Base-by-base conservation (phyloP, 2,888 invertebrate species). In the Leptopilina syphax region DNA sequence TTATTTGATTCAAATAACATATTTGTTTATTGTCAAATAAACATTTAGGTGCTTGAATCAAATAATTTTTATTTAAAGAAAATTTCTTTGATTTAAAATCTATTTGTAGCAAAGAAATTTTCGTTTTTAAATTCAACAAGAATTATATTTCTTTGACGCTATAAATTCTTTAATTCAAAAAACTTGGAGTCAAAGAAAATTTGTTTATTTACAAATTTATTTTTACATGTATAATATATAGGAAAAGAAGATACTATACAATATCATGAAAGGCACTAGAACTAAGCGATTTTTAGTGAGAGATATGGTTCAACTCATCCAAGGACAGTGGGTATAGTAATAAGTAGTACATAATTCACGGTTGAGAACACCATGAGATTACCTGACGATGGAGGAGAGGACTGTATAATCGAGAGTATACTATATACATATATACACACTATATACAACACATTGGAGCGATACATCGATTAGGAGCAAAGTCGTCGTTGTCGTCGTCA, bases 291-390 rank as follows among this genome's bases (percentile, higher is more conserved):
- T 76, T 65, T 60, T 76, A 73, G 57, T 44, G 77, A 80, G 80
- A 84, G 85, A 85, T 82, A 82, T 76, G 80, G 83, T 80, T 82
- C 84, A 81, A 80, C 82, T 84, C 82, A 81, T 85, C 81, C 81
- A 77, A 79, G 83, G 82, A 66, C 82, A 80, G 79, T 60, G 60
- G 18, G 60, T 60, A 60, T 60, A 60, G 60, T 60, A 9, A 57
- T 83, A 87, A 87, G 87, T 87, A 87, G 87, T 85, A 81, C 87
- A 86, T 88, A 87, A 88, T 88, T 88, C 86, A 88, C 87, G 85
- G 85, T 88, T 85, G 87, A 88, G 84, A 88, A 86, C 86, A 84
- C 84, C 81, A 81, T 41, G 80, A 84, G 84, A 85, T 86, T 85
- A 85, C 83, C 81, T 65, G 81, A 76, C 80, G 83, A 34, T 70